Evolutionary conservation across 2,888 invertebrate genomes (phyloP), one percentile per base, ranked within the genome.

Genomic region (Agrochola lychnidis): DNA sequence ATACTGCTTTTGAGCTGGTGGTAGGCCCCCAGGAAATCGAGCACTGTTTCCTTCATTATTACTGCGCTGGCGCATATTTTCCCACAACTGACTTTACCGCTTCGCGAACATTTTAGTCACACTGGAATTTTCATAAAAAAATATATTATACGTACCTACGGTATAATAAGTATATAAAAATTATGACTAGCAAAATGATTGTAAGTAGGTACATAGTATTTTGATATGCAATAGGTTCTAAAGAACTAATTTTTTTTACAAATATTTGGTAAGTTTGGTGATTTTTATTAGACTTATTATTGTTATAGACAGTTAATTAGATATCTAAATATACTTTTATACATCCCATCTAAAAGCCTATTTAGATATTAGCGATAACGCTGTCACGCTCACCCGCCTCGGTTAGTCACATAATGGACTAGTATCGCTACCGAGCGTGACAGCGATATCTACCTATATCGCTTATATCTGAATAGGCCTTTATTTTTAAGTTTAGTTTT

Each of bases 261-360:
- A 40, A 67, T 68, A 57, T 57, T 57, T 63, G 14, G 30, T 62
- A 61, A 4, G 16, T 25, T 40, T 48, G 48, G 73, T 72, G 73
- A 72, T 56, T 68, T 81, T 66, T 66, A n/a, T 66, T 66, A n/a
- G 40, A 42, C n/a, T 48, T 42, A 30, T 42, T 72, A 22, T 48
- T 80, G 22, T 61, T 48, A 14, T 19, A 40, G 10, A 19, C 62
- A 61, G 0, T 22, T 62, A 36, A 0, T 4, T 67, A 25, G 2
- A 19, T 56, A 51, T 1, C n/a, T 42, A 51, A 30, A 59, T 45
- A 4, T 66, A 67, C 12, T 64, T 66, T 19, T 53, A 30, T 5
- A 73, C 7, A 3, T 25, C 25, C 42, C 19, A 63, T 25, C 6
- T 63, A 53, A 14, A 51, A 0, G 19, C 51, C 3, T 51, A 51